A percentile compares a stretch with the other conserved stretches of the same genome.
Evolutionary conservation across 1,140 invertebrate genomes (phyloP).

Genomic region (Drosophila novamexicana): DNA sequence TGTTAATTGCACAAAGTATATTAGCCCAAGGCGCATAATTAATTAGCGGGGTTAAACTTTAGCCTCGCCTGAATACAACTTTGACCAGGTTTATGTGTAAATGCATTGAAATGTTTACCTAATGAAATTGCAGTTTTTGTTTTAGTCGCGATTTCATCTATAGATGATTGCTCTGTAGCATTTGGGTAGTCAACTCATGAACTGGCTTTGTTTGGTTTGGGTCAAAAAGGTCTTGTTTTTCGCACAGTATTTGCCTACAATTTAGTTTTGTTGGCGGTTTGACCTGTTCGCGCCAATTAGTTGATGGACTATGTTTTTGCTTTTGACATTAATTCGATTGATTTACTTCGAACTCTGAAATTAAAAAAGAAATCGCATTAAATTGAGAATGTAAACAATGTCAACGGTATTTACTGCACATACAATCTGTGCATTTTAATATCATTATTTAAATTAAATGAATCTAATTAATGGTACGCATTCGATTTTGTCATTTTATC

Average conservation of each 20-base stretch:
- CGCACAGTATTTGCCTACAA: conserved; percentile 18
- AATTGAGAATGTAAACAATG: conserved; percentile 5
- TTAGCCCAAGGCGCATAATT: conserved; percentile 39
- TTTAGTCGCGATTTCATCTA: background rate
- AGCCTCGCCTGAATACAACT: background rate
- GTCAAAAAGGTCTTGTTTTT: background rate
- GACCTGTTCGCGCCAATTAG: conserved; percentile 53
- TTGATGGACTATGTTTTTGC: conserved; percentile 14
- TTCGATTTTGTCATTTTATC: conserved; percentile 40
- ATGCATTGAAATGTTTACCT: conserved; percentile 14
- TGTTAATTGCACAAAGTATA: no score
- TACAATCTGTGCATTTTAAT: conserved; percentile 28
- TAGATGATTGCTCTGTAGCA: conserved; percentile 3
- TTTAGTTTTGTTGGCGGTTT: conserved; percentile 55
- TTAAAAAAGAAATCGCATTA: conserved; percentile 27
- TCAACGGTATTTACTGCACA: background rate
- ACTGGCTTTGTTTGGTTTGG: background rate
- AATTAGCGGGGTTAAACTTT: conserved; percentile 44
- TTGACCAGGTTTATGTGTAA: conserved; percentile 4
- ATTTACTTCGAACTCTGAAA: conserved; percentile 24
- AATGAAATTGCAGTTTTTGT: conserved; percentile 21
- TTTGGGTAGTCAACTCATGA: background rate
- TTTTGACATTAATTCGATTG: conserved; percentile 39
- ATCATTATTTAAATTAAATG: conserved; percentile 54
- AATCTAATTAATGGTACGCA: conserved; percentile 23